phyloP scores from a whole-genome alignment of 23 tunicate genomes.

The Halocynthia roretzi region DNA sequence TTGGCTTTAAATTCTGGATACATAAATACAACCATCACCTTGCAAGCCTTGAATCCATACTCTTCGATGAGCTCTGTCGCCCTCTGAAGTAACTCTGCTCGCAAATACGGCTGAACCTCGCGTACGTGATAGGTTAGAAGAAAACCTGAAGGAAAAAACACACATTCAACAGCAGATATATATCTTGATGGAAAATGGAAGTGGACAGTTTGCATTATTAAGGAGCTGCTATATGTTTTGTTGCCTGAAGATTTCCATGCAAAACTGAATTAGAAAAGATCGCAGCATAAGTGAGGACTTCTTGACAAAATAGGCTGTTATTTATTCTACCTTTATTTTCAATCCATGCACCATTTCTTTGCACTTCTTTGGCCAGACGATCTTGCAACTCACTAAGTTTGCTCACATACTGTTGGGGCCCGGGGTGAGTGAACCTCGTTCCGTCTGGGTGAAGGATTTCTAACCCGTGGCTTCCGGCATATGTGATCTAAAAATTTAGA shows the following conservation, averaged over 20 bases:
- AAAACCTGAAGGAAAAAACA: constrained; percentile 4
- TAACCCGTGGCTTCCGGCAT: constrained; percentile 23
- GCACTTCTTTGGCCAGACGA: constrained; percentile 4
- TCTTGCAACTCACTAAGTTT: constrained; percentile 1
- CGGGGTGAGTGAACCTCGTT: constrained; percentile 23
- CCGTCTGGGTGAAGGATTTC: constrained; percentile 24
- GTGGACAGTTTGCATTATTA: too few species aligned
- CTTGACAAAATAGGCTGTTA: background rate
- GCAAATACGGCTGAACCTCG: background rate
- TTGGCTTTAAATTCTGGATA: too few species aligned
- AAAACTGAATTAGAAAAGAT: too few species aligned
- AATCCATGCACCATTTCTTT: constrained; percentile 26
- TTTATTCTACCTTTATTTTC: constrained; percentile 21
- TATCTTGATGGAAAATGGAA: too few species aligned
- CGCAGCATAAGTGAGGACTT: too few species aligned
- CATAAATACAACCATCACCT: background rate
- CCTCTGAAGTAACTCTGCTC: constrained; percentile 4
- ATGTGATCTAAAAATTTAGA: constrained; percentile 1
- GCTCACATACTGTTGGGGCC: constrained; percentile 10
- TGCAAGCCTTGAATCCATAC: constrained; percentile 17
- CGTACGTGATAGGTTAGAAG: constrained; percentile 24
- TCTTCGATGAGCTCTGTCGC: constrained; percentile 4
- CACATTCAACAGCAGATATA: too few species aligned
- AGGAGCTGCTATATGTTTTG: background rate
- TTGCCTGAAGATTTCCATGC: too few species aligned